phyloP scores from a whole-genome alignment of 1,140 invertebrate species.

The Philotrypesis tridentata region DNA sequence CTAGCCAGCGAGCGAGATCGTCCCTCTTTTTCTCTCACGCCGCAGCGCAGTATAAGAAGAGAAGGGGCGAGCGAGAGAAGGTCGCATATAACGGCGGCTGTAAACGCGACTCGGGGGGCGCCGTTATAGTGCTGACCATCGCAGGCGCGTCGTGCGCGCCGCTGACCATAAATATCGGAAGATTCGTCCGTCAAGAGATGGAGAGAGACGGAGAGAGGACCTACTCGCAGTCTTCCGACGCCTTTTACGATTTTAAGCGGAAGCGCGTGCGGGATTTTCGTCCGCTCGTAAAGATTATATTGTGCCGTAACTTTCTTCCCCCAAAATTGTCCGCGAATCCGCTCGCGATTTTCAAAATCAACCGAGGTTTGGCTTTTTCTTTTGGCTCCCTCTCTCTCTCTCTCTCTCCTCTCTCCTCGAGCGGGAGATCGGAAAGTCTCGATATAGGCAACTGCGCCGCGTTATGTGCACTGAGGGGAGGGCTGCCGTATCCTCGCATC shows the following conservation, averaged over 20 bases:
- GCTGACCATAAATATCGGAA: constrained; percentile 39
- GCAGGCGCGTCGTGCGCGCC: background rate
- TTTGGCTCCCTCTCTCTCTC: background rate
- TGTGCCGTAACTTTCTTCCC: background rate
- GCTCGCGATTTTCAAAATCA: too few species aligned
- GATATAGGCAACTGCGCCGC: too few species aligned
- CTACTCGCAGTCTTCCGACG: background rate
- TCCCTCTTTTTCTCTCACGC: too few species aligned
- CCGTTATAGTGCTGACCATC: constrained; percentile 2
- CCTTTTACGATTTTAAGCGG: constrained; percentile 20
- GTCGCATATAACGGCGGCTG: constrained; percentile 32
- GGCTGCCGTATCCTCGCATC: background rate
- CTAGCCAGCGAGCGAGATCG: constrained; percentile 6
- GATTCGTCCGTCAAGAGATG: background rate
- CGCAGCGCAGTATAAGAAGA: background rate
- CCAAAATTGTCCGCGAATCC: background rate
- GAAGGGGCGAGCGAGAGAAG: background rate
- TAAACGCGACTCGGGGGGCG: constrained; percentile 17
- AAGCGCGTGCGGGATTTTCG: background rate
- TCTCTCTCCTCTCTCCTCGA: too few species aligned
- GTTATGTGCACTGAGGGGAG: too few species aligned
- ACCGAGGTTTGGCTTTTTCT: background rate
- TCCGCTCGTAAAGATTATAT: background rate
- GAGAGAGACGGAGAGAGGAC: background rate
- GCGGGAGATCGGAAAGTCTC: too few species aligned